A percentile compares a stretch with the other conserved stretches of the same genome.
Evolutionary conservation across 2,888 invertebrate species (phyloP).

Genomic region (Ischnura elegans): DNA sequence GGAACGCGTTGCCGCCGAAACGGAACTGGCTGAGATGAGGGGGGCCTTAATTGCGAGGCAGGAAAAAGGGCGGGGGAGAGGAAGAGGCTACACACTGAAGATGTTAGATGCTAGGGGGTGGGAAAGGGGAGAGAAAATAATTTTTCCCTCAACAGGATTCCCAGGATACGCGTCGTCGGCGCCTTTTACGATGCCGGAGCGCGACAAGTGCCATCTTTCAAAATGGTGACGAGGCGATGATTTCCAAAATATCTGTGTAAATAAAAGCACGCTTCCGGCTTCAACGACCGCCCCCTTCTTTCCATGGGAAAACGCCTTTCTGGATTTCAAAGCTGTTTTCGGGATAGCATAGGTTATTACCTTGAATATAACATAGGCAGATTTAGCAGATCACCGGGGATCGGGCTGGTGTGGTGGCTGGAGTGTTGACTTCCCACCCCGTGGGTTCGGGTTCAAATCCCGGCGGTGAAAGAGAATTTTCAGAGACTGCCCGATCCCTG

Average conservation of each 20-base stretch:
- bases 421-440: too few relatives aligned
- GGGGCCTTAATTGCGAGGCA: conserved; percentile 17
- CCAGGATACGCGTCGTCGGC: not conserved
- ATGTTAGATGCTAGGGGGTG: not conserved
- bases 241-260: not conserved
- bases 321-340: too few relatives aligned
- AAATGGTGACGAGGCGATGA: not conserved
- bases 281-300: not conserved
- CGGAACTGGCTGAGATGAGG: not conserved
- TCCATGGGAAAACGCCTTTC: too few relatives aligned
- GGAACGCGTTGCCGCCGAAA: not conserved
- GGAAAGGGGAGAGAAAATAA: not conserved
- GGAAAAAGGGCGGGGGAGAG: not conserved
- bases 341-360: too few relatives aligned
- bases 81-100: not conserved
- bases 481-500: too few relatives aligned
- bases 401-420: too few relatives aligned
- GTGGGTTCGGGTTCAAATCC: too few relatives aligned
- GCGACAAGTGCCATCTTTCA: not conserved
- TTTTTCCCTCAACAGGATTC: not conserved
- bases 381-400: too few relatives aligned
- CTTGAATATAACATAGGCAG: too few relatives aligned
- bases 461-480: too few relatives aligned
- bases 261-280: not conserved
- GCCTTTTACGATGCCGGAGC: not conserved